Percentiles rank a stretch among this genome's conserved stretches.
Conservation (phyloP, 2,113 vertebrate species). For the Rissa tridactyla region DNA sequence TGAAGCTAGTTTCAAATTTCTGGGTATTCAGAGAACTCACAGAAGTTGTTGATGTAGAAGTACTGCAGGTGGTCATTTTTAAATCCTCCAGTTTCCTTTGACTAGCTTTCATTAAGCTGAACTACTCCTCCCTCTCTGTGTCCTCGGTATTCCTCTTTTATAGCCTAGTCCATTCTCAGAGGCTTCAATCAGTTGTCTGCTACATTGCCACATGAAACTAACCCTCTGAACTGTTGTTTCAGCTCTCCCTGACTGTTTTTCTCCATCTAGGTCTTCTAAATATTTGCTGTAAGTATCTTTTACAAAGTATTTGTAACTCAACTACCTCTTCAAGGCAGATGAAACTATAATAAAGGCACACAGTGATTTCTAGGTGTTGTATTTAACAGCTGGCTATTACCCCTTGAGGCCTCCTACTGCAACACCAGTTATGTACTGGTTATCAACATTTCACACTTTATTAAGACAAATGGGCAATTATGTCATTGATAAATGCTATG, state of each 20-base stretch:
- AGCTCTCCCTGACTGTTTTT: not conserved
- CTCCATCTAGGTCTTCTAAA: not conserved
- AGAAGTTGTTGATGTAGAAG: not conserved
- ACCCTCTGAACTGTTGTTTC: not conserved
- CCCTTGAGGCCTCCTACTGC: not conserved
- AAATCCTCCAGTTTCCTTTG: not conserved
- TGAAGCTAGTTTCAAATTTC: not conserved
- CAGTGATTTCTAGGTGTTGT: not conserved
- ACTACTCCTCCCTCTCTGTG: not conserved
- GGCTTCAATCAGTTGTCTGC: not conserved
- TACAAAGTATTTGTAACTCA: not conserved
- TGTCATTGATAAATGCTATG: not conserved
- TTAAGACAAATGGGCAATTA: not conserved
- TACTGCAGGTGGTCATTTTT: not conserved
- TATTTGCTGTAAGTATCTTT: not conserved
- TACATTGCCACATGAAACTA: not conserved
- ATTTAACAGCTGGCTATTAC: not conserved
- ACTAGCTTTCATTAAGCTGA: not conserved
- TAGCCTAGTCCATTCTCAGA: not conserved
- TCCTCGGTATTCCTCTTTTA: not conserved
- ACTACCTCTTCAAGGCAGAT: not conserved
- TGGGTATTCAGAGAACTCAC: not conserved
- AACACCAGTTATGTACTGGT: not conserved
- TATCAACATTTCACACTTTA: not conserved
- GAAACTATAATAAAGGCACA: not conserved